A percentile compares a stretch with the other conserved stretches of the same genome.
Conservation (phyloP, 2,888 invertebrate species). For the Acleris literana region DNA sequence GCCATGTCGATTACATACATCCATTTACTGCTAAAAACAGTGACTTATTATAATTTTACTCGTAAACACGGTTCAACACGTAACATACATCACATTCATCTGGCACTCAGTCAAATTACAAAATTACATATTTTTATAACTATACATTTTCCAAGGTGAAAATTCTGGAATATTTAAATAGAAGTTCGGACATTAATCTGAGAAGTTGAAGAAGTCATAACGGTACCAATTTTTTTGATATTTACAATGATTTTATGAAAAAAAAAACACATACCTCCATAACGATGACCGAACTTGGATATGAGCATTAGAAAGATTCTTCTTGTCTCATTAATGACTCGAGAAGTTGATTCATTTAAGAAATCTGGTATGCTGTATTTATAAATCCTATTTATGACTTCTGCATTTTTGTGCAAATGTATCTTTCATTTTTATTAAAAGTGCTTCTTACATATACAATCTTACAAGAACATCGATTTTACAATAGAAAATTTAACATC, state of each 20-base stretch:
- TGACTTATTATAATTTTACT: constrained; percentile 55
- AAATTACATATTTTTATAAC: constrained; percentile 46
- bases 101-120: constrained; percentile 64
- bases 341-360: too few relatives aligned
- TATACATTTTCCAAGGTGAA: constrained; percentile 47
- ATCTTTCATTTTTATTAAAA: constrained; percentile 1
- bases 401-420: not conserved
- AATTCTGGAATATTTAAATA: constrained; percentile 13
- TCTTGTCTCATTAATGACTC: too few relatives aligned
- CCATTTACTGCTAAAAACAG: constrained; percentile 67
- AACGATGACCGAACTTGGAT: too few relatives aligned
- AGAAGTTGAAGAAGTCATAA: not conserved
- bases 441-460: constrained; percentile 26
- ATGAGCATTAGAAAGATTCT: too few relatives aligned
- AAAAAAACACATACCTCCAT: too few relatives aligned
- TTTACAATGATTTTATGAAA: not conserved
- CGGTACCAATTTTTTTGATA: not conserved
- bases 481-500: constrained; percentile 30
- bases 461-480: constrained; percentile 34
- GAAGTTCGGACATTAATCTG: not conserved
- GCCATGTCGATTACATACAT: constrained; percentile 71
- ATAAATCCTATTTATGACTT: too few relatives aligned
- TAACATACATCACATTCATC: constrained; percentile 76
- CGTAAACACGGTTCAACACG: constrained; percentile 56
- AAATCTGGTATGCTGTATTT: too few relatives aligned